Evolutionary conservation across 2,888 invertebrate genomes (phyloP), one percentile per base, ranked within the genome.

Genomic region (Campopleginae sp.): DNA sequence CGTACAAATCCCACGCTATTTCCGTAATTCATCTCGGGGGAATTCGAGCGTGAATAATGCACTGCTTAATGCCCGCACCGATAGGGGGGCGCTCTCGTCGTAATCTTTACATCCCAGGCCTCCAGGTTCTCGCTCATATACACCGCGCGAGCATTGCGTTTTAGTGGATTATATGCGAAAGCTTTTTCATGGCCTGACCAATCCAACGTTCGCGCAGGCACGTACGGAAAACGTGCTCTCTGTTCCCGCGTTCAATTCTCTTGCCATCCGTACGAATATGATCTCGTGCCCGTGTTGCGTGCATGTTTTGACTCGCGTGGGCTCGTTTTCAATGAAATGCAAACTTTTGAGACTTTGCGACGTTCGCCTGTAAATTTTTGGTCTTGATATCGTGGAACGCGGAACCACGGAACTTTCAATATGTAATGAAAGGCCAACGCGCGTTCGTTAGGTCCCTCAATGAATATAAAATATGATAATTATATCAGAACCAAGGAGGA

Each of bases 21-120:
- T 82, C 80, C 82, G 80, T 85, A 77, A 80, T 83, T 80, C n/a
- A n/a, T n/a, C 82, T 74, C 85, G 80, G 84, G 88, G 87, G 89
- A 89, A 91, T 87, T 90, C 89, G 88, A 90, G 88, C 88, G 90
- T 91, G 89, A 91, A 91, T 90, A 90, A 90, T 89, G 90, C 84
- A 88, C 90, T 90, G 90, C 90, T 89, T 90, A 87, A 80, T 82
- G 85, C 85, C 80, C 75, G 84, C 84, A 88, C 84, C 86, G 87
- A 85, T 81, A 84, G 87, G 86, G 86, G 82, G 86, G 82, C 71
- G 12, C 54, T 86, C 88, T 87, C 82, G 58, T 48, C 51, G 72
- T 66, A 68, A 82, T 72, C 72, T 74, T 54, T 48, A 48, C 79
- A n/a, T 38, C 27, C 7, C 51, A 70, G 58, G 44, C 61, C 58